Evolutionary conservation across 1,140 invertebrate genomes (phyloP).

Genomic region (Cotesia vestalis): DNA sequence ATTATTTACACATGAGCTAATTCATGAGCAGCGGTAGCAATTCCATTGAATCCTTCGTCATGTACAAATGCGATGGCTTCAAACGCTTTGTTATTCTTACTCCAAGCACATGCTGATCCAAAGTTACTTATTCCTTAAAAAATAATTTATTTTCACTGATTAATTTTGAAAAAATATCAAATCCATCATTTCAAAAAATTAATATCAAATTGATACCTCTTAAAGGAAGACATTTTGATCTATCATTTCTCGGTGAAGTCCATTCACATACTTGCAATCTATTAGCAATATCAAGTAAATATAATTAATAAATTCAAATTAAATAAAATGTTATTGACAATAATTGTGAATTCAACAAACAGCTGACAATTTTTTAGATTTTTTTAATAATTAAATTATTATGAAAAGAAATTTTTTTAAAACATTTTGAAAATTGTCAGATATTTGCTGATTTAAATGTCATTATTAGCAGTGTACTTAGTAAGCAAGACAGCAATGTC

Average conservation of each 20-base stretch:
- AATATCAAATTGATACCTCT: constrained; percentile 21
- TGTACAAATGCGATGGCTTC: constrained; percentile 33
- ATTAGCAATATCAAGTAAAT: not conserved
- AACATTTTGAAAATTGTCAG: too few species aligned
- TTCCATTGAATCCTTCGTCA: constrained; percentile 37
- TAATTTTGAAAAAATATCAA: not conserved
- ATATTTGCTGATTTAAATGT: not conserved
- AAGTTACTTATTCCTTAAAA: constrained; percentile 35
- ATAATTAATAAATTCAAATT: not conserved
- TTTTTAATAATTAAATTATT: too few species aligned
- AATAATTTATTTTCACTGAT: constrained; percentile 8
- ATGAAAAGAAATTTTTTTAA: too few species aligned
- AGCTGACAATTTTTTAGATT: not conserved
- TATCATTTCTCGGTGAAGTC: not conserved
- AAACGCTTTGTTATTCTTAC: constrained; percentile 6
- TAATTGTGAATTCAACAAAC: not conserved
- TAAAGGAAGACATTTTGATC: constrained; percentile 5
- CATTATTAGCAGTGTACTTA: constrained; percentile 16
- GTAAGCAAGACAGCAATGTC: constrained; percentile 34
- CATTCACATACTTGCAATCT: constrained; percentile 33
- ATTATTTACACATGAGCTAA: constrained; percentile 35
- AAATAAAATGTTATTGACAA: not conserved
- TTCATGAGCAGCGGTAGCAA: constrained; percentile 39
- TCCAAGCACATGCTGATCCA: constrained; percentile 33
- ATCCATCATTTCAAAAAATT: not conserved